phyloP scores from a whole-genome alignment of 1,140 invertebrate genomes.

The Drosophila bipectinata region DNA sequence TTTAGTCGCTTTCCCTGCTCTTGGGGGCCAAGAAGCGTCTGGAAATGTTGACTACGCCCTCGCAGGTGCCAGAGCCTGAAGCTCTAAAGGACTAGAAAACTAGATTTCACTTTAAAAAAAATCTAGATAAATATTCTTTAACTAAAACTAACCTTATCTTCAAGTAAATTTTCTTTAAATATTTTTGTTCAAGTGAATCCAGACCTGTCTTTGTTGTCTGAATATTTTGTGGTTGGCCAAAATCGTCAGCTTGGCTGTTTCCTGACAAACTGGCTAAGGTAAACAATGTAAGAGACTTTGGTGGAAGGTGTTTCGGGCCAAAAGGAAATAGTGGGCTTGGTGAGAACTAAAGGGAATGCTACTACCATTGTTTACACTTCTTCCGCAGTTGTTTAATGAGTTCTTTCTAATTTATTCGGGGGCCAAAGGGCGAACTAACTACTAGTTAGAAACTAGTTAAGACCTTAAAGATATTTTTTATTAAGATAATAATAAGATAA shows the following conservation, averaged over 20 bases:
- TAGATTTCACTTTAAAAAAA: not conserved
- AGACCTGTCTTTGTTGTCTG: constrained; percentile 29
- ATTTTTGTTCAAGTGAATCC: not conserved
- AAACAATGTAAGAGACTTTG: constrained; percentile 18
- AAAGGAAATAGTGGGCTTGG: constrained; percentile 13
- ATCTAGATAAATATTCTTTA: too few species aligned
- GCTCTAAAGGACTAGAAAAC: not conserved
- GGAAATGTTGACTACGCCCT: constrained; percentile 31
- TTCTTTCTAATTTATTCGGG: constrained; percentile 9
- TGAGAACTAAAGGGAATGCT: not conserved
- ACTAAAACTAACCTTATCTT: too few species aligned
- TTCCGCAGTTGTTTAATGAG: too few species aligned
- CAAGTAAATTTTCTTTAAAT: not conserved
- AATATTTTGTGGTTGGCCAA: constrained; percentile 27
- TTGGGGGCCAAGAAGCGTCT: constrained; percentile 24
- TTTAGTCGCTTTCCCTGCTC: constrained; percentile 12
- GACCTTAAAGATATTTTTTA: too few species aligned
- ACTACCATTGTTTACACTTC: constrained; percentile 2
- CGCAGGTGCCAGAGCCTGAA: constrained; percentile 4
- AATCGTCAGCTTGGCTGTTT: constrained; percentile 13
- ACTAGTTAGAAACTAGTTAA: too few species aligned
- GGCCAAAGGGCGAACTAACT: not conserved
- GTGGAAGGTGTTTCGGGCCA: constrained; percentile 5
- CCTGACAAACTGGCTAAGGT: constrained; percentile 24
- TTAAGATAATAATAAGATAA: too few species aligned